Evolutionary conservation across 1,140 invertebrate genomes (phyloP).

Genomic region (Microvelia longipes): DNA sequence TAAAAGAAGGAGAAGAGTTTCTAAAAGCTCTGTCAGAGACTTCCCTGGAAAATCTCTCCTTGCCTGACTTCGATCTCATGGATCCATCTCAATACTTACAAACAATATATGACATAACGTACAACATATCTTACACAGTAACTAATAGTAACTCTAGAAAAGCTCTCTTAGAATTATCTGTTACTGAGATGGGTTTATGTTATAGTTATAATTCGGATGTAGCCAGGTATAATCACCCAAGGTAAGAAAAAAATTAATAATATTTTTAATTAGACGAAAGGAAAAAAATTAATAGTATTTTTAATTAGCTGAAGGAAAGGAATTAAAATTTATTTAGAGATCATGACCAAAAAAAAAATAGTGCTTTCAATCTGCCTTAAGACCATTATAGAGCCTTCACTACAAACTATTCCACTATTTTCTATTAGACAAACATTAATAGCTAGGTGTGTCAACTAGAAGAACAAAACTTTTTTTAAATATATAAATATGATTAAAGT

Average conservation of each 20-base stretch:
- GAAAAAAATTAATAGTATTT: too few species aligned
- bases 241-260: slow-evolving; percentile 30
- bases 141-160: slow-evolving; percentile 19
- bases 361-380: too few species aligned
- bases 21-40: slow-evolving; percentile 33
- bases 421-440: too few species aligned
- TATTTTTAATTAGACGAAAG: neutral
- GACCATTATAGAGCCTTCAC: too few species aligned
- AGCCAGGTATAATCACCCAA: slow-evolving; percentile 41
- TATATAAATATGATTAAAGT: too few species aligned
- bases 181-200: slow-evolving; percentile 48
- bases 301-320: too few species aligned
- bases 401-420: too few species aligned
- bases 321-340: too few species aligned
- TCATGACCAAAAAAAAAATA: too few species aligned
- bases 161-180: slow-evolving; percentile 24
- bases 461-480: too few species aligned
- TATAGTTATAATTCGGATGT: slow-evolving; percentile 46
- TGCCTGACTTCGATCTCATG: neutral
- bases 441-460: too few species aligned
- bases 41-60: slow-evolving; percentile 25
- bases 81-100: neutral
- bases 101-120: slow-evolving; percentile 28
- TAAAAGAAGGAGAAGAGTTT: slow-evolving; percentile 1
- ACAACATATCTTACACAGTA: slow-evolving; percentile 14